Conservation (phyloP, 2,888 invertebrate species). For the Arrhopalites spinosus region DNA sequence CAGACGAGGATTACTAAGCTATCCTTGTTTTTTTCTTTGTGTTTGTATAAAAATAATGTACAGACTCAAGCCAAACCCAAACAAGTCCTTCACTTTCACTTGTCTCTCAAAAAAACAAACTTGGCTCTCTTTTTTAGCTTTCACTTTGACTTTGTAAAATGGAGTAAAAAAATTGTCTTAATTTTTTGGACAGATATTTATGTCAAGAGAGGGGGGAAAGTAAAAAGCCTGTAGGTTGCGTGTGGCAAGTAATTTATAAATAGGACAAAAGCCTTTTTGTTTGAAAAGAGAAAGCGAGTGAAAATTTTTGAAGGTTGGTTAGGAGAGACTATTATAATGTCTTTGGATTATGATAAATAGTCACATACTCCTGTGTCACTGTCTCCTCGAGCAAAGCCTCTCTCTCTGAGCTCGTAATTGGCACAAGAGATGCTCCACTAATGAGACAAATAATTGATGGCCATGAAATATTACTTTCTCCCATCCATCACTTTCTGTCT, state of each 20-base stretch:
- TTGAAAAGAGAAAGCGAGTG: background rate
- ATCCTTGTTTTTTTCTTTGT: too few species aligned
- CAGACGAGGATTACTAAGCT: too few species aligned
- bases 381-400: too few species aligned
- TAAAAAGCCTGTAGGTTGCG: background rate
- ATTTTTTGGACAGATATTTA: background rate
- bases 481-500: too few species aligned
- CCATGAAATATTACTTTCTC: conserved; percentile 13
- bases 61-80: too few species aligned
- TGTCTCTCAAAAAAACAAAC: too few species aligned
- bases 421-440: background rate
- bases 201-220: background rate
- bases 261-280: background rate
- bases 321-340: too few species aligned
- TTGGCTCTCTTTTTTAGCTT: too few species aligned
- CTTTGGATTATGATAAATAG: conserved; percentile 8
- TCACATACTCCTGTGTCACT: background rate
- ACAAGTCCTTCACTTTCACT: too few species aligned
- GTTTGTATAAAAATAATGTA: too few species aligned
- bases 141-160: background rate
- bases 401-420: conserved; percentile 2
- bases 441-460: conserved; percentile 14
- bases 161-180: background rate
- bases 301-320: too few species aligned
- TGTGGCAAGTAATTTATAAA: background rate